Base-by-base conservation (phyloP, 2,113 vertebrate genomes). In the Catagonus wagneri region DNA sequence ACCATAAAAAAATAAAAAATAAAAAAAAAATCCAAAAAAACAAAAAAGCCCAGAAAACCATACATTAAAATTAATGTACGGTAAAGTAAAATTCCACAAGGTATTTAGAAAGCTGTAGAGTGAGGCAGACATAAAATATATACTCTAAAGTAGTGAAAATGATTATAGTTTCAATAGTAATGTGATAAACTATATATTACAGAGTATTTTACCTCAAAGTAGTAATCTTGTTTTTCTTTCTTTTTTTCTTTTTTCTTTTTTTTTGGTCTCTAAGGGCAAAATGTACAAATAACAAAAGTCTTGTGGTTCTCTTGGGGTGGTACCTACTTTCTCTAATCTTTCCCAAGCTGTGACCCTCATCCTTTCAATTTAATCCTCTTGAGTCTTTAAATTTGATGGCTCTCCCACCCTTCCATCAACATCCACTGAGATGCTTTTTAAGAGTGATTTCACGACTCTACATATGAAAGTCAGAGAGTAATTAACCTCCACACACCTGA, bases 261-360 rank as follows among this genome's bases (percentile, higher is more conserved):
- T 14, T 22, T 58, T 9, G 50, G 29, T 3, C 7, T 69, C 34
- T 60, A 61, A 63, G 61, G 61, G n/a, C 52, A 63, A 66, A 44
- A 66, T 75, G 22, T 52, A 69, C 15, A 52, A 44, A 36, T 9
- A 54, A 4, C 19, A 54, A 17, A 88, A 14, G 25, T 0, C 27
- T 6, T 1, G 0, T 10, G 1, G 1, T 32, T 71, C 6, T 65
- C 4, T 32, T 5, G 29, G 9, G 2, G 3, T 69, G 25, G 6
- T 7, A 20, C 2, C 3, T 11, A 2, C 23, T 39, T 13, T 34
- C 1, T 61, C 39, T 86, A 11, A 44, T 20, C 14, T 50, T 85
- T 63, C 32, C 27, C 17, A 61, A 56, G 15, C 8, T 29, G 1
- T 34, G 8, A 36, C 4, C 7, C 17, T 44, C 58, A 10, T 29